A percentile compares a stretch with the other conserved stretches of the same genome.
phyloP scores from a whole-genome alignment of 2,888 invertebrate species.

The Julus scandinavius region DNA sequence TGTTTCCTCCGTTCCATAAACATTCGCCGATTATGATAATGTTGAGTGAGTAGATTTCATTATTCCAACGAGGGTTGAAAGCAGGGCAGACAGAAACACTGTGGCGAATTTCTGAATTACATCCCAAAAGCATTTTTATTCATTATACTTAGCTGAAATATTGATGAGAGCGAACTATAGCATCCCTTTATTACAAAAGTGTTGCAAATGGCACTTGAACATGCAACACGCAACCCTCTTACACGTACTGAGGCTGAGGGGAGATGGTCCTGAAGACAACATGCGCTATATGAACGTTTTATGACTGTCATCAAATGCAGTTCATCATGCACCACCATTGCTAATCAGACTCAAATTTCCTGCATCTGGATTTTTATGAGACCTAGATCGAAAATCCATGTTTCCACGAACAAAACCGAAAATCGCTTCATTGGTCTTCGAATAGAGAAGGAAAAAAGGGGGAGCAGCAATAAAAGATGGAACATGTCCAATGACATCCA shows the following conservation, averaged over 20 bases:
- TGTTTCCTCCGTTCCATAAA: background rate
- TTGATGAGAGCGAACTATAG: conserved; percentile 7
- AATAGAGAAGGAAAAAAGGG: background rate
- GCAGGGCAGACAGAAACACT: background rate
- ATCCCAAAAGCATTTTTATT: background rate
- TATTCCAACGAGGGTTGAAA: background rate
- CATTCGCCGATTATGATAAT: background rate
- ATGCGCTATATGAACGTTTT: conserved; percentile 3
- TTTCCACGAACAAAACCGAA: background rate
- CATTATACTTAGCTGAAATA: conserved; percentile 34
- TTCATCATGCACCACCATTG: conserved; percentile 5
- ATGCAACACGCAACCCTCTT: conserved; percentile 25
- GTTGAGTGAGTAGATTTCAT: background rate
- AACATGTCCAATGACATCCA: background rate
- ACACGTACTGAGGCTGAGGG: background rate
- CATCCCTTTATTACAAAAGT: conserved; percentile 21
- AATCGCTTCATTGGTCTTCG: background rate
- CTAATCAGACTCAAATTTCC: conserved; percentile 46
- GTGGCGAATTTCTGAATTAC: background rate
- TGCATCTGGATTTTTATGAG: conserved; percentile 21
- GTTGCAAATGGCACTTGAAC: conserved; percentile 26
- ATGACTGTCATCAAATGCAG: conserved; percentile 36
- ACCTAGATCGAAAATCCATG: background rate
- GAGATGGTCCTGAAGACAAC: background rate
- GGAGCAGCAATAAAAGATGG: background rate